Base-by-base conservation (phyloP, 37 sponge, comb jelly and placozoan species). In the Cliona cf. orientalis region DNA sequence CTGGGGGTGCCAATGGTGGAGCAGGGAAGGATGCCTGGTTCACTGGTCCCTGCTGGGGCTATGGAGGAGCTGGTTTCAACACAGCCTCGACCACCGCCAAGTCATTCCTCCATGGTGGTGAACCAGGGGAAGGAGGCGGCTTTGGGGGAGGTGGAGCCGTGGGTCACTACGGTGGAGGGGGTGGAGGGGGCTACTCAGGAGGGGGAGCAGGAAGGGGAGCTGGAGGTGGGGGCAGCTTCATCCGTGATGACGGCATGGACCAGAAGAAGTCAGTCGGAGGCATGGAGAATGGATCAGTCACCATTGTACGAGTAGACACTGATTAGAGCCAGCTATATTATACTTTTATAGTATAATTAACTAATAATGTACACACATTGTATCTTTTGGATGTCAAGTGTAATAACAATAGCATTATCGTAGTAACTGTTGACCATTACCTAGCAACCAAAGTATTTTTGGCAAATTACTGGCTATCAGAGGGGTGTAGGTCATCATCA, bases 101-200 rank as follows among this genome's bases (percentile, higher is more conserved):
- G 59, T 87, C 87, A 1, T 91, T 91, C 68, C 71, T 91, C 17
- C 58, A 73, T 36, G 92, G 92, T 57, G 89, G 89, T 14, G 72
- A 19, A 9, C 32, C 58, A n/a, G 84, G 84, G 22, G 73, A 78
- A 21, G 63, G 83, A 35, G 92, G 92, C 31, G 92, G 92, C 1
- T 91, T 91, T 79, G 92, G 92, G 7, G 92, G 92, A 53, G 92
- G 92, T 12, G 92, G 92, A 31, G 87, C 80, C 2, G 82, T 91
- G 23, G 92, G 92, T 46, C 59, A 80, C 55, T 88, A 76, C 74
- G 94, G 95, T 58, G 88, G 95, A 32, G 90, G 94, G 3, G 86
- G 89, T 22, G 83, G 86, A 53, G 89, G 93, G n/a, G 86, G 89
- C 12, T 84, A 83, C 45, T 79, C 84, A 19, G 87, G 91, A 32